Evolutionary conservation across 2,113 vertebrate species (phyloP).

Genomic region (Trinectes maculatus): DNA sequence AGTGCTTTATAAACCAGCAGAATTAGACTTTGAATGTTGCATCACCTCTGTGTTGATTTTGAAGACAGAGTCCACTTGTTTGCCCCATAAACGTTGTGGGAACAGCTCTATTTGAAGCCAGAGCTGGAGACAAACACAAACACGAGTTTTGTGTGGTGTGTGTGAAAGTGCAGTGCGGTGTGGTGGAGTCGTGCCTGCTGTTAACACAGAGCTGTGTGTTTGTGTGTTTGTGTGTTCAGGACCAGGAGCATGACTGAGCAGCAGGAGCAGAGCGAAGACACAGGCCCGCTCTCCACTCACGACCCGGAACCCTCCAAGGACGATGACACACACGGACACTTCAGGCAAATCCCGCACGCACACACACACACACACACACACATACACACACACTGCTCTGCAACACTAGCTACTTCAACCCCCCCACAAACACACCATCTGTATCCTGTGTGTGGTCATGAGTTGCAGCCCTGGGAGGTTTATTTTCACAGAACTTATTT

Average conservation of each 20-base stretch:
- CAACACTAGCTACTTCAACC: constrained; percentile 7
- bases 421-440: constrained; percentile 63
- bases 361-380: constrained; percentile 31
- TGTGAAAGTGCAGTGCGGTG: constrained; percentile 6
- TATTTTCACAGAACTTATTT: constrained; percentile 63
- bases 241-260: constrained; percentile 82
- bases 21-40: constrained; percentile 54
- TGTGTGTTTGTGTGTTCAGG: constrained; percentile 75
- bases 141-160: neutral
- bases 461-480: constrained; percentile 55
- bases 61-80: constrained; percentile 59
- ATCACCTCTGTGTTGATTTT: constrained; percentile 55
- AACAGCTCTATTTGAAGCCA: constrained; percentile 40
- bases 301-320: constrained; percentile 81
- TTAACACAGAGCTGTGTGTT: constrained; percentile 57
- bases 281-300: constrained; percentile 72
- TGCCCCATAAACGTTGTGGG: constrained; percentile 28
- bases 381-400: constrained; percentile 25
- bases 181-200: constrained; percentile 37
- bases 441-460: constrained; percentile 64
- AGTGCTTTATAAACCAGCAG: constrained; percentile 28
- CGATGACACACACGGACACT: constrained; percentile 78
- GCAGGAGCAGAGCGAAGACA: constrained; percentile 79
- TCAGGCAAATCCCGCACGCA: constrained; percentile 73
- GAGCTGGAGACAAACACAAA: constrained; percentile 52